Evolutionary conservation across 2,113 vertebrate genomes (phyloP).

Genomic region (Rhipidura dahli): DNA sequence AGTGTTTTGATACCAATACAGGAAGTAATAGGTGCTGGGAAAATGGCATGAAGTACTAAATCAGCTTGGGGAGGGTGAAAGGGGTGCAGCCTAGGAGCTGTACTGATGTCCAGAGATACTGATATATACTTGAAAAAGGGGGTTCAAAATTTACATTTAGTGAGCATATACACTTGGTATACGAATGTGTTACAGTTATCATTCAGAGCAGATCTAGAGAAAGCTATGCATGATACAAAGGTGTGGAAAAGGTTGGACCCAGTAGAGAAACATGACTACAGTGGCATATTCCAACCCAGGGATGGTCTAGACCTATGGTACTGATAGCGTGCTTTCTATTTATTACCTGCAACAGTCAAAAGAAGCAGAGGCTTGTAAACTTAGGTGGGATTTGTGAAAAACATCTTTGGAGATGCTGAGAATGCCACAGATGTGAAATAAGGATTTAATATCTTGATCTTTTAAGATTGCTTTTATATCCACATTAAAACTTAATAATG

Average conservation of each 20-base stretch:
- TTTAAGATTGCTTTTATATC: not conserved
- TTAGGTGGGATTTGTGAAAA: not conserved
- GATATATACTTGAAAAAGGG: not conserved
- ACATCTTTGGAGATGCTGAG: not conserved
- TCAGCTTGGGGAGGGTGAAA: not conserved
- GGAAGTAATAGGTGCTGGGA: not conserved
- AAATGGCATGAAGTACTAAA: not conserved
- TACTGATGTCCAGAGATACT: not conserved
- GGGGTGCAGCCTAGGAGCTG: not conserved
- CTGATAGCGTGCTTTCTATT: not conserved
- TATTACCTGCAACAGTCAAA: not conserved
- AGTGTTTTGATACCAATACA: not conserved
- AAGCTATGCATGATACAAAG: not conserved
- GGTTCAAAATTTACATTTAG: not conserved
- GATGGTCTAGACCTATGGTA: not conserved
- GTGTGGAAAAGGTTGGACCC: not conserved
- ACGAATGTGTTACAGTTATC: not conserved
- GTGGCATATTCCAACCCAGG: not conserved
- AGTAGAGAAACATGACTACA: not conserved
- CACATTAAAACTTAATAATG: not conserved
- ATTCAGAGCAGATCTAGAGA: not conserved
- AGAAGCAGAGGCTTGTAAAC: not conserved
- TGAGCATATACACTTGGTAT: not conserved
- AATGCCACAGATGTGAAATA: not conserved
- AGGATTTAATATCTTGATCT: not conserved